Base-by-base conservation (phyloP, 2,888 invertebrate genomes). In the Athalia rosae region DNA sequence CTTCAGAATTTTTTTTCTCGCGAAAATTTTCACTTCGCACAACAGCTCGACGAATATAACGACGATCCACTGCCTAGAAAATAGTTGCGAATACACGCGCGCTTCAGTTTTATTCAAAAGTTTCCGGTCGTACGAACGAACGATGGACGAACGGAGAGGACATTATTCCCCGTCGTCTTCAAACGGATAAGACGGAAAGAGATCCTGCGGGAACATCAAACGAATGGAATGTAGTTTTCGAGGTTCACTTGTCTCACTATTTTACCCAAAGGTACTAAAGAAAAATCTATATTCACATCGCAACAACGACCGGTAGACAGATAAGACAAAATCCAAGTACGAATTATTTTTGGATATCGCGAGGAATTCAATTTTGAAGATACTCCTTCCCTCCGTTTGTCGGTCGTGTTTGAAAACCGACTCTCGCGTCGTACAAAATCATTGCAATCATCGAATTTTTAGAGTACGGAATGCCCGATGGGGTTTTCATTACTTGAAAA, bases 191-290 rank as follows among this genome's bases (percentile, higher is more conserved):
- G 41, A 45, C 71, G 58, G 58, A 56, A 41, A 56, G 13, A 13
- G 11, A 45, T 13, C 45, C 71, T 45, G 56, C 3, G 13, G 13
- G 58, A 28, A 71, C 58, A 71, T 71, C 15, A 71, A 71, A 71
- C 71, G 58, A 56, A 9, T 58, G 43, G 58, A 15, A 56, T 67
- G 67, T 41, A 58, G 67, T 56, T 71, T 58, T 45, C 71, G 43
- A 56, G 71, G 71, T 58, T 71, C 71, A 45, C 58, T 71, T 58
- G 71, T 71, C 71, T 58, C 43, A 71, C 71, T 58, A 71, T 71
- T 71, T 58, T 13, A 56, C 28, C 13, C 67, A 28, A 28, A 28
- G 28, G 28, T 28, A 2, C 28, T 28, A 28, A 28, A 2, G 28
- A 28, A 28, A 28, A 28, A 28, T 28, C 28, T 28, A 28, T 28